A percentile compares a stretch with the other conserved stretches of the same genome.
Conservation (phyloP, 2,113 vertebrate species). For the Heptranchias perlo region DNA sequence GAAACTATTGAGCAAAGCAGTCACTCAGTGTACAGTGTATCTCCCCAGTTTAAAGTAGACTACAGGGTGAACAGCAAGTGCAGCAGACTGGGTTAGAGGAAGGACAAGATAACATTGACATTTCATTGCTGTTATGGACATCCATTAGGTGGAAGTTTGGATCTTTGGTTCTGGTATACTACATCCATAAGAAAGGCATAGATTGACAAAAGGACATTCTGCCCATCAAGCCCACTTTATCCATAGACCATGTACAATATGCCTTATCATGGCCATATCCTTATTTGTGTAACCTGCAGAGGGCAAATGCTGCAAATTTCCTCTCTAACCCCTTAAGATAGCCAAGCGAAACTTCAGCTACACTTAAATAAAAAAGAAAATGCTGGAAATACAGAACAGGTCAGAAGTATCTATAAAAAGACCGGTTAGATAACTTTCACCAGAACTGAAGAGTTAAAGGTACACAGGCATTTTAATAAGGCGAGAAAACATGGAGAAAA, state of each 20-base stretch:
- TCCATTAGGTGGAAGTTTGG: neutral
- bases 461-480: neutral
- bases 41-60: neutral
- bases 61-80: too few relatives aligned
- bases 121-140: too few relatives aligned
- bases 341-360: too few relatives aligned
- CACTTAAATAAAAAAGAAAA: too few relatives aligned
- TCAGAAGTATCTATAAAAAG: too few relatives aligned
- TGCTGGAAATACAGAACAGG: too few relatives aligned
- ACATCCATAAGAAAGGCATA: too few relatives aligned
- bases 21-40: too few relatives aligned
- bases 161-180: neutral
- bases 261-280: neutral
- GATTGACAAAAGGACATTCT: neutral
- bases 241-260: neutral
- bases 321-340: too few relatives aligned
- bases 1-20: too few relatives aligned
- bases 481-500: neutral
- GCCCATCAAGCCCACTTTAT: neutral
- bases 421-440: neutral
- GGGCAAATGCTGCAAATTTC: too few relatives aligned
- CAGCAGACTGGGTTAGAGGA: neutral
- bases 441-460: neutral
- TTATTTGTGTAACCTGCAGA: neutral
- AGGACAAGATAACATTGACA: neutral